Conservation (phyloP, 2,797 vertebrate species). For the Okamejei kenojei region DNA sequence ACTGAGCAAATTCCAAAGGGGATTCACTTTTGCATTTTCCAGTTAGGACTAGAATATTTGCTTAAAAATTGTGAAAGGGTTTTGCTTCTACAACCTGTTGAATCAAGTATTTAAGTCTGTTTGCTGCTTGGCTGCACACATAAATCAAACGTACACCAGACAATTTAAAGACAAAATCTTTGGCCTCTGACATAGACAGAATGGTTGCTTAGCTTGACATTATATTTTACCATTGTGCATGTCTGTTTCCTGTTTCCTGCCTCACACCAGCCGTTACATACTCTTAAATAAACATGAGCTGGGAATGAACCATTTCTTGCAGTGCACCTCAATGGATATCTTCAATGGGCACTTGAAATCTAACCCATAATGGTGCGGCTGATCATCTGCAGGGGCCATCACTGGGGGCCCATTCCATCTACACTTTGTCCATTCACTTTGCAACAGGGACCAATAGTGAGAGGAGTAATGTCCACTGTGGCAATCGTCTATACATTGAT, state of each 20-base stretch:
- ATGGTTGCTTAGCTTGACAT: neutral
- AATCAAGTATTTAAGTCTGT: neutral
- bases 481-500: too few species aligned
- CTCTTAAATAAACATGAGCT: neutral
- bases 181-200: neutral
- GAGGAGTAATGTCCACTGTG: neutral
- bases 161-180: neutral
- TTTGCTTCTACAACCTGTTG: neutral
- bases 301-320: neutral
- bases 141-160: neutral
- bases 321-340: neutral
- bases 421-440: neutral
- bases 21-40: too few species aligned
- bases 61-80: neutral
- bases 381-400: neutral
- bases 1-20: too few species aligned
- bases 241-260: too few species aligned
- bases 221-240: neutral
- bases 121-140: neutral
- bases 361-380: neutral
- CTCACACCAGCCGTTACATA: neutral
- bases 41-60: neutral
- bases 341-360: neutral
- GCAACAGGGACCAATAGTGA: neutral
- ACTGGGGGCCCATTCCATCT: neutral